phyloP scores from a whole-genome alignment of 2,888 invertebrate species.

The Villa cingulata region DNA sequence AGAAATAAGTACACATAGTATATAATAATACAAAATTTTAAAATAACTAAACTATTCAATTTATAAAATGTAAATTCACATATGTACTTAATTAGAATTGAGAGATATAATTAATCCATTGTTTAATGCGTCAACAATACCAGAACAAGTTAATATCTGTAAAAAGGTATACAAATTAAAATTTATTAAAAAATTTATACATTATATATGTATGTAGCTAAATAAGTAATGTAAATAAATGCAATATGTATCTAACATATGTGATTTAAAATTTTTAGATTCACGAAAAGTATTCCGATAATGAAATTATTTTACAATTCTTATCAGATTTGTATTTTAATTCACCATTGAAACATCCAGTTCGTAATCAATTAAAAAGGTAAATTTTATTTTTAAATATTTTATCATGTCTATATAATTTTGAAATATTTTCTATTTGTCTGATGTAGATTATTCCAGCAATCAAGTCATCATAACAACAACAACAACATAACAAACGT shows the following conservation, averaged over 20 bases:
- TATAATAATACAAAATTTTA: too few relatives aligned
- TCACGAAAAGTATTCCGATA: neutral
- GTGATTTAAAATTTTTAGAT: neutral
- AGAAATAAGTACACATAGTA: too few relatives aligned
- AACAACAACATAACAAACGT: neutral
- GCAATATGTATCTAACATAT: too few relatives aligned
- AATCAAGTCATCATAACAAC: neutral
- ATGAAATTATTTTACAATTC: slow-evolving; percentile 20
- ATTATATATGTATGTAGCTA: too few relatives aligned
- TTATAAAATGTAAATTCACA: neutral
- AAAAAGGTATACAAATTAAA: too few relatives aligned
- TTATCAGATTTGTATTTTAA: slow-evolving; percentile 28
- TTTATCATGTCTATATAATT: neutral
- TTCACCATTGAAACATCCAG: slow-evolving; percentile 32
- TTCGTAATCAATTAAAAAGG: slow-evolving; percentile 32
- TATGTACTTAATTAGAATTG: neutral
- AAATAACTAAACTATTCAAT: too few relatives aligned
- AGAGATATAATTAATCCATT: slow-evolving; percentile 11
- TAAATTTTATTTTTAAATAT: slow-evolving; percentile 18
- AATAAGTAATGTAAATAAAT: neutral
- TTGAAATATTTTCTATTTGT: neutral
- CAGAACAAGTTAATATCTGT: slow-evolving; percentile 23
- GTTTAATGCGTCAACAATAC: slow-evolving; percentile 18
- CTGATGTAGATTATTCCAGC: neutral
- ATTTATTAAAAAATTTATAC: too few relatives aligned